phyloP scores from a whole-genome alignment of 1,140 invertebrate species.

The Ridgeia piscesae region DNA sequence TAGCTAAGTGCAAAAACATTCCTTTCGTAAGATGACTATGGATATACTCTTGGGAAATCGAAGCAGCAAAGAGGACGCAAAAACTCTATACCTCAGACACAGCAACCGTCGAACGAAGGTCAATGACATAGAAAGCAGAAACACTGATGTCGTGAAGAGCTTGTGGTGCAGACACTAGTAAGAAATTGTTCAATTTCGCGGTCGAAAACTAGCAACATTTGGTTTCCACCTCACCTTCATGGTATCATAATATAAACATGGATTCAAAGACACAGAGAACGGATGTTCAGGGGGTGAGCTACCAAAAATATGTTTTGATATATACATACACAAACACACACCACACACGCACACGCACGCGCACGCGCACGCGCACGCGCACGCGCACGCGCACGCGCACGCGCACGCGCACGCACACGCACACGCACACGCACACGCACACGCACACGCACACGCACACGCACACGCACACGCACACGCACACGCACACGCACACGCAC shows the following conservation, averaged over 20 bases:
- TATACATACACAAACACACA: too few species aligned
- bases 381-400: too few species aligned
- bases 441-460: too few species aligned
- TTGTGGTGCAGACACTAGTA: neutral
- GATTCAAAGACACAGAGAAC: too few species aligned
- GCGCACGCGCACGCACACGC: too few species aligned
- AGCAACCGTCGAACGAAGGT: neutral
- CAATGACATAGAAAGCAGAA: neutral
- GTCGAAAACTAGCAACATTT: neutral
- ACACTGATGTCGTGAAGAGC: neutral
- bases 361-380: too few species aligned
- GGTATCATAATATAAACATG: neutral
- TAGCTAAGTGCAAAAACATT: neutral
- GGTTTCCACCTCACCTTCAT: neutral
- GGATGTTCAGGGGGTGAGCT: too few species aligned
- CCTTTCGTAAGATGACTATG: neutral
- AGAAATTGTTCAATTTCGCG: neutral
- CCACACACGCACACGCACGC: too few species aligned
- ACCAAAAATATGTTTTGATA: too few species aligned
- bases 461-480: too few species aligned
- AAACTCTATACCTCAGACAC: neutral
- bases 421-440: too few species aligned
- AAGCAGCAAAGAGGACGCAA: neutral
- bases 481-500: too few species aligned
- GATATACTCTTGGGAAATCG: neutral